Evolutionary conservation across 92 coral and sea anemone species (phyloP).

Genomic region (Palythoa caribaeorum): DNA sequence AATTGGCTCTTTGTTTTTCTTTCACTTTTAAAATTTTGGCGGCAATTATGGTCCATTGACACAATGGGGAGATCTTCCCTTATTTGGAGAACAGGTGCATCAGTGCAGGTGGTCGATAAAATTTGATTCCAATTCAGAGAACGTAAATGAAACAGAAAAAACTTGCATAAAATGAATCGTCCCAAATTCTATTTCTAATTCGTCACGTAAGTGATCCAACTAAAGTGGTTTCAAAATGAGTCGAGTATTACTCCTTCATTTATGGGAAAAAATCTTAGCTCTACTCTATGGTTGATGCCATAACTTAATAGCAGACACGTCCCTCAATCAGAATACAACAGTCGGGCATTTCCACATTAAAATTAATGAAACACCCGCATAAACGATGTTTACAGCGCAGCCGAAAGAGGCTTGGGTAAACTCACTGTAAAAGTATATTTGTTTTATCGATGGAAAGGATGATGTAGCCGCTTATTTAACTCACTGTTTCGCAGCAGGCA

Average conservation of each 20-base stretch:
- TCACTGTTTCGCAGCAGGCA: neutral
- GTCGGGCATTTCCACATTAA: constrained; percentile 70
- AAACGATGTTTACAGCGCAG: constrained; percentile 50
- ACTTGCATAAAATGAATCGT: constrained; percentile 7
- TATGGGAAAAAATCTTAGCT: neutral
- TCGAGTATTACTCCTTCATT: neutral
- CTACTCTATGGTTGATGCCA: constrained; percentile 9
- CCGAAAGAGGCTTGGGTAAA: constrained; percentile 17
- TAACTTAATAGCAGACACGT: constrained; percentile 39
- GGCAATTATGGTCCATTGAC: constrained; percentile 30
- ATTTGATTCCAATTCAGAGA: constrained; percentile 23
- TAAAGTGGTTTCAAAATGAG: neutral
- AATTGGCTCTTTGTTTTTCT: constrained; percentile 33
- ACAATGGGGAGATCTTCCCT: constrained; percentile 21
- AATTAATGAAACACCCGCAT: constrained; percentile 80
- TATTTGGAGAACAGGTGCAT: constrained; percentile 45
- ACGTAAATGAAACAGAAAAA: constrained; percentile 6
- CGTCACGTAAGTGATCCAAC: neutral
- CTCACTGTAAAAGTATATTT: constrained; percentile 21
- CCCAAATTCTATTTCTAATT: constrained; percentile 2
- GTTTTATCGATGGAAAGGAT: constrained; percentile 6
- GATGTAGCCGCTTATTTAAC: neutral
- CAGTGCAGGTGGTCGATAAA: constrained; percentile 34
- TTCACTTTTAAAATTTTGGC: constrained; percentile 50
- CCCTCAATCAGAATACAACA: constrained; percentile 38